phyloP scores from a whole-genome alignment of 2,888 invertebrate genomes.

The Marronus borbonicus region DNA sequence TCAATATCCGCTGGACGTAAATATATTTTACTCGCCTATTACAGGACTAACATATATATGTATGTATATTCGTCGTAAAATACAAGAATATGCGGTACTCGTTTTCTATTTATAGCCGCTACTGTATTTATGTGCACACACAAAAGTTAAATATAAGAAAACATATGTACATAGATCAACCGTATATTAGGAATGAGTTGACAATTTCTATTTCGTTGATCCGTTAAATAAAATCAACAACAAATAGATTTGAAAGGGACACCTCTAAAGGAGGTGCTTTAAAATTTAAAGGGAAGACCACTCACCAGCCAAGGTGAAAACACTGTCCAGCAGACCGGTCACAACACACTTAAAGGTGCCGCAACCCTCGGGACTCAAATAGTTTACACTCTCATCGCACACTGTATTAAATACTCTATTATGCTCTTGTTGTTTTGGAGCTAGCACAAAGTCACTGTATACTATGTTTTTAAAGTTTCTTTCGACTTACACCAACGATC shows the following conservation, averaged over 20 bases:
- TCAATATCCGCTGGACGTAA: background rate
- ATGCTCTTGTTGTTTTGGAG: background rate
- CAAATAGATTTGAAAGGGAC: background rate
- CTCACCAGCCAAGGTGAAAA: conserved; percentile 67
- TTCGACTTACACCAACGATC: background rate
- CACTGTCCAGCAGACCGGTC: conserved; percentile 59
- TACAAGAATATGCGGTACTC: background rate
- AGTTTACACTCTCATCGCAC: conserved; percentile 46
- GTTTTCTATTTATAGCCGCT: background rate
- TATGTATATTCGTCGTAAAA: background rate
- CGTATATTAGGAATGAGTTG: background rate
- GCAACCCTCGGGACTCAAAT: conserved; percentile 59
- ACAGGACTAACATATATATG: background rate
- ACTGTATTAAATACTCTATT: conserved; percentile 27
- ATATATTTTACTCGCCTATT: background rate
- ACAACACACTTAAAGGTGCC: conserved; percentile 62
- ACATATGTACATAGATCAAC: background rate
- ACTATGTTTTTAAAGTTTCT: background rate
- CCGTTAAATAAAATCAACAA: background rate
- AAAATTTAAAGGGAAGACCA: conserved; percentile 47
- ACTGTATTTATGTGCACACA: background rate
- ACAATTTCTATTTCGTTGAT: background rate
- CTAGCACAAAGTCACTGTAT: conserved; percentile 10
- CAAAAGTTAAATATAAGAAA: background rate
- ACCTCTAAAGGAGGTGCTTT: background rate